Base-by-base conservation (phyloP, 2,797 vertebrate genomes). In the Alfaro cultratus region DNA sequence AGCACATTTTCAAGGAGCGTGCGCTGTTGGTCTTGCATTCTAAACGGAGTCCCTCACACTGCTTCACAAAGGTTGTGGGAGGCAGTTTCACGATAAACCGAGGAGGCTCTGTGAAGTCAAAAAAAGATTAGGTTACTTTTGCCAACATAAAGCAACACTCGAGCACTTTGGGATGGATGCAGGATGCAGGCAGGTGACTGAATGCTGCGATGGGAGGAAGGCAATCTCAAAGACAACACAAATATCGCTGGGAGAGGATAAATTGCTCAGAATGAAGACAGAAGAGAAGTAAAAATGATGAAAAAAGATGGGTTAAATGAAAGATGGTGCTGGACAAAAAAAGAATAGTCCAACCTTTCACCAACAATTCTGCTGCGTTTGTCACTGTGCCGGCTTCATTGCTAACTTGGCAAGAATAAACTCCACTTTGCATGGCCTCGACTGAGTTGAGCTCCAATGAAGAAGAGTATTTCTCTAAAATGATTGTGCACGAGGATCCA, bases 51-150 rank as follows among this genome's bases (percentile, higher is more conserved):
- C 96, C 95, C 67, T 98, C 97, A 46, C 95, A 93, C 87, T 96
- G 95, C 95, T 98, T 99, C 91, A 98, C 95, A 86, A 97, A 95
- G 92, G 96, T 96, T 83, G 94, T 82, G 2, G 95, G 88, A 85
- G 98, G 97, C 84, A 98, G 94, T 95, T 98, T 99, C 96, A 96
- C 96, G 84, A 96, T 75, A 96, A 99, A 98, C 83, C 95, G 96
- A 81, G 98, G 98, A 83, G 97, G 97, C 93, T 99, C 98, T 99
- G 96, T 87, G 95, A 97, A 96, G 93, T 57, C 83, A 91, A 85
- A 83, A 76, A 77, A 75, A 88, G 31, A 79, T 46, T 0, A 75
- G 0, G 80, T 92, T 92, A 92, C 47, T 81, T 70, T 67, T 2
- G 0, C 71, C 41, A 73, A 77, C 7, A 74, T 11, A 5, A 46